Base-by-base conservation (phyloP, 2,888 invertebrate genomes). In the Agrotis puta region DNA sequence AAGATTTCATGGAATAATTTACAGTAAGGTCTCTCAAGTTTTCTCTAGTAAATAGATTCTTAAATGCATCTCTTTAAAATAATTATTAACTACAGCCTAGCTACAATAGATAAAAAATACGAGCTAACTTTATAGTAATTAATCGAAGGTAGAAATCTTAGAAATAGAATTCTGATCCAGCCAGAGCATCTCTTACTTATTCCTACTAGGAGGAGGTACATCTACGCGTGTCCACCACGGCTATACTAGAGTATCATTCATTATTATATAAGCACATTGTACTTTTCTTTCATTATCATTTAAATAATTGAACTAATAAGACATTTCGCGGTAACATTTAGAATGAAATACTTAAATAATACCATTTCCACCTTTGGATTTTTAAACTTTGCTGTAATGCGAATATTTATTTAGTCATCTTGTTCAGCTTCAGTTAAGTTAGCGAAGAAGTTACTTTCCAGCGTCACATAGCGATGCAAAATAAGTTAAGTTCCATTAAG, bases 141-240 rank as follows among this genome's bases (percentile, higher is more conserved):
- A 69, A 69, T 73, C 64, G 50, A 76, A 81, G 64, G 77, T 85
- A 85, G 70, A 86, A 86, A 82, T 74, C 74, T 84, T 87, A 86
- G 74, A 75, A 74, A 79, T 83, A 85, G 71, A 79, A 79, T 85
- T 89, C 90, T 91, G 90, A 80, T 70, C 90, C 90, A 89, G 91
- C 88, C 92, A 92, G 90, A 91, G 66, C 76, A 47, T 76, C 72
- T 78, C 68, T 82, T 82, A 87, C 74, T 73, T 70, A 70, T 39
- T 39, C 39, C 39, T 39, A 39, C 39, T 11, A 39, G 11, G 39
- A 39, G 39, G 59, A 66, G 53, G 53, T 76, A 66, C 33, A 64
- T 62, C 63, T 79, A 79, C 79, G 56, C 74, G 64, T 72, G 58
- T 79, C 78, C 70, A 81, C 71, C 77, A 78, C 70, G 59, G 53